phyloP scores from a whole-genome alignment of 2,888 invertebrate genomes.

The Leucania comma region DNA sequence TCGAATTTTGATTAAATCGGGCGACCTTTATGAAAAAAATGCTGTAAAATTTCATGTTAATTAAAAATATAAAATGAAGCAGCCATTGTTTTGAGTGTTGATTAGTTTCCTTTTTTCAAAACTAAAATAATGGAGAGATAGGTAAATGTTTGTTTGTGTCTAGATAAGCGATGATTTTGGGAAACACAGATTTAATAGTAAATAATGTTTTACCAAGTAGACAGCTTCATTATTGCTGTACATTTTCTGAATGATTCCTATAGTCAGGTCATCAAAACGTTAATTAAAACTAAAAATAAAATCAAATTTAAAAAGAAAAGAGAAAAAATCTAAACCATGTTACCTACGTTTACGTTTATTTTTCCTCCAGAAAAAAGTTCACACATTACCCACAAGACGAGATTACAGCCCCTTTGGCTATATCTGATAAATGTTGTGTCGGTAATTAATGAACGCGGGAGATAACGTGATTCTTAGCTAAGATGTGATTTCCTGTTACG shows the following conservation, averaged over 20 bases:
- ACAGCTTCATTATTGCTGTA: too few relatives aligned
- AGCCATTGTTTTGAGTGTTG: neutral
- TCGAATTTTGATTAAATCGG: slow-evolving; percentile 65
- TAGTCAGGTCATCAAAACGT: too few relatives aligned
- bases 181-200: too few relatives aligned
- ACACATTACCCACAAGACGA: slow-evolving; percentile 12
- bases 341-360: slow-evolving; percentile 11
- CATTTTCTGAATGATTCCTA: too few relatives aligned
- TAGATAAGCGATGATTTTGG: too few relatives aligned
- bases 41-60: neutral
- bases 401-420: neutral
- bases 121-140: neutral
- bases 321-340: too few relatives aligned
- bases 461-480: neutral
- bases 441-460: slow-evolving; percentile 30
- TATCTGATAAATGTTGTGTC: slow-evolving; percentile 25
- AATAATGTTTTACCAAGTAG: too few relatives aligned
- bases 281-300: too few relatives aligned
- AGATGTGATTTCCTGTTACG: slow-evolving; percentile 15
- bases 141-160: too few relatives aligned
- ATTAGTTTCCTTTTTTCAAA: neutral
- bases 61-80: too few relatives aligned
- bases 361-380: neutral
- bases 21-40: slow-evolving; percentile 16
- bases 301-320: too few relatives aligned